Evolutionary conservation across 2,888 invertebrate species (phyloP).

Genomic region (Leptarthrus brevirostris): DNA sequence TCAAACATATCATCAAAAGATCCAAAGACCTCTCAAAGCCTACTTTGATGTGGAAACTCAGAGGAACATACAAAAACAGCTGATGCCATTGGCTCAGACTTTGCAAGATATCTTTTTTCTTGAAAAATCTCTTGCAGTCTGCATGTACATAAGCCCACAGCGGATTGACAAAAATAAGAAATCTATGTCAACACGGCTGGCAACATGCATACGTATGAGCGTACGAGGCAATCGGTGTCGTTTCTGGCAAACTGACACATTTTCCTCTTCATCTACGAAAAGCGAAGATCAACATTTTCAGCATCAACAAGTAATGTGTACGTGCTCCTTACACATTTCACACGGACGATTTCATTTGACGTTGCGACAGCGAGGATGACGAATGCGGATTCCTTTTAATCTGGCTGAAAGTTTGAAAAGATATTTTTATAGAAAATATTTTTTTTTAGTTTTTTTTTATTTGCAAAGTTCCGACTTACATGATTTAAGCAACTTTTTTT

Average conservation of each 20-base stretch:
- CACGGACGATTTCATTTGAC: conserved; percentile 44
- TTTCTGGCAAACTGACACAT: conserved; percentile 28
- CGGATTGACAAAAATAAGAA: conserved; percentile 28
- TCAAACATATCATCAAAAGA: no score
- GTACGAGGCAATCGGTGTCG: neutral
- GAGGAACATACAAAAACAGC: conserved; percentile 9
- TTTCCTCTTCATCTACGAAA: conserved; percentile 7
- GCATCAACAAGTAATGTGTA: neutral
- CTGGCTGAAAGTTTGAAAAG: neutral
- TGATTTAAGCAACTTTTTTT: no score
- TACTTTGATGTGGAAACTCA: conserved; percentile 4
- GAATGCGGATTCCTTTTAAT: conserved; percentile 19
- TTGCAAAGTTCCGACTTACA: no score
- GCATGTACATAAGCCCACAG: conserved; percentile 4
- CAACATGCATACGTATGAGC: conserved; percentile 16
- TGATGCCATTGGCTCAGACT: conserved; percentile 11
- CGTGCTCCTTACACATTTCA: conserved; percentile 29
- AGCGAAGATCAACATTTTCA: neutral
- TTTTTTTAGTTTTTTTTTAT: no score
- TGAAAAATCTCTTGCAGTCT: neutral
- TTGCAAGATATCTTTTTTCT: neutral
- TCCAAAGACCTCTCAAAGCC: neutral
- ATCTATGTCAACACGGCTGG: conserved; percentile 46
- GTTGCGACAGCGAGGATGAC: conserved; percentile 35
- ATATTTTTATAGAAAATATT: conserved; percentile 11